Base-by-base conservation (phyloP, 2,888 invertebrate species). In the Metacarcinus magister region DNA sequence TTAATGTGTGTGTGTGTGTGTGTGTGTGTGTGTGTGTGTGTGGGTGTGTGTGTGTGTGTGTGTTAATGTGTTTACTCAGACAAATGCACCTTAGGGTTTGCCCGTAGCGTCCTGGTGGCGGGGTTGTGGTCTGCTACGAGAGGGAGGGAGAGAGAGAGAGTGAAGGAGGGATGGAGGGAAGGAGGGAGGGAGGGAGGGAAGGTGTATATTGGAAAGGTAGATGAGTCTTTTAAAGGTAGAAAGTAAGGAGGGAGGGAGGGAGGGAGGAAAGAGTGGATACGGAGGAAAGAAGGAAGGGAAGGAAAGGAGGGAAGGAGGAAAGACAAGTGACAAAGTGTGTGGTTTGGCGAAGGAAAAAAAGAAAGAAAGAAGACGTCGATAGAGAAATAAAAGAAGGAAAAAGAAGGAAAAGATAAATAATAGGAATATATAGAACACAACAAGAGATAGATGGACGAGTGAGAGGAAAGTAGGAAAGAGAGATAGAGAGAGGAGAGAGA, bases 1-100 rank as follows among this genome's bases (percentile, higher is more conserved):
- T 10, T 7, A 54, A 19, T 67, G 67, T 67, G 67, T 32, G 89
- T 89, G 89, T 89, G 89, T 43, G 43, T 89, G 89, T 89, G 43
- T 43, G 39, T 89, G 39, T 89, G 89, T 89, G 90, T 44, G 90
- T 16, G 90, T 43, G 67, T 67, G 67, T 67, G 67, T 67, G 67
- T 67, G 67, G 19, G 67, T 67, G 67, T 67, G 67, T 67, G 67
- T 67, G 67, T 67, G 67, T 67, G 67, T 67, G 67, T 67, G 67
- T 67, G 67, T 67, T 67, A 67, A 67, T 67, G 67, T 67, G 67
- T 67, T 67, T 67, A 67, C 67, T 5, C 5, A n/a, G 67, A 67
- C 67, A 8, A 23, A 67, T 67, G 23, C 67, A n/a, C 67, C n/a
- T n/a, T 5, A n/a, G 67, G 23, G 67, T 2, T 23, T 5, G n/a